phyloP scores from a whole-genome alignment of 2,888 invertebrate species.

The Drosophila eohydei region DNA sequence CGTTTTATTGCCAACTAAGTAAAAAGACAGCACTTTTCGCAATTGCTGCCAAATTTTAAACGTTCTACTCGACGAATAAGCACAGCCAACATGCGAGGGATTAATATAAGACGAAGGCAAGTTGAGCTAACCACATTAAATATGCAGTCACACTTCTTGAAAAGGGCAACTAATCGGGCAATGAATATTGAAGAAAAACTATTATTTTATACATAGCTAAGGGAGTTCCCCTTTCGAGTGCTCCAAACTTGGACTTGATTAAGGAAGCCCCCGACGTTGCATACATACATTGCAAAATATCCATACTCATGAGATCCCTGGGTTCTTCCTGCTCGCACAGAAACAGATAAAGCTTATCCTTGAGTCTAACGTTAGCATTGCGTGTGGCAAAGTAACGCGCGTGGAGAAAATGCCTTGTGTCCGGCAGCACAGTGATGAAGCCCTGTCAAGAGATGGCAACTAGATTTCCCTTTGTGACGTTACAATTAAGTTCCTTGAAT shows the following conservation, averaged over 20 bases:
- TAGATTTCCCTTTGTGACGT: neutral
- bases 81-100: constrained; percentile 5
- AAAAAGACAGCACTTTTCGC: constrained; percentile 29
- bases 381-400: constrained; percentile 83
- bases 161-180: neutral
- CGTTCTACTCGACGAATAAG: constrained; percentile 19
- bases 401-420: constrained; percentile 75
- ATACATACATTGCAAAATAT: constrained; percentile 82
- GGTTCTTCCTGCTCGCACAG: constrained; percentile 79
- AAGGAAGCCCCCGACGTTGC: neutral
- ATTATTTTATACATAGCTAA: neutral
- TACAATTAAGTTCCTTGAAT: constrained; percentile 1
- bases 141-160: constrained; percentile 1
- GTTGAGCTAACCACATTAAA: neutral
- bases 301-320: constrained; percentile 68
- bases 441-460: constrained; percentile 62
- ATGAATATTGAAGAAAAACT: neutral
- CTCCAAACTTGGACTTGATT: neutral
- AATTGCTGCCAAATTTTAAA: constrained; percentile 32
- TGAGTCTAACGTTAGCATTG: constrained; percentile 79
- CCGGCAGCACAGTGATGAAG: constrained; percentile 81
- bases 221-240: neutral
- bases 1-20: constrained; percentile 49
- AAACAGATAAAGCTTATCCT: constrained; percentile 83
- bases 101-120: constrained; percentile 5